These are phyloP conservation scores for Linyphia triangularis DNA, from an alignment of 2,888 invertebrate species.

Conservation along the genomic window DNA sequence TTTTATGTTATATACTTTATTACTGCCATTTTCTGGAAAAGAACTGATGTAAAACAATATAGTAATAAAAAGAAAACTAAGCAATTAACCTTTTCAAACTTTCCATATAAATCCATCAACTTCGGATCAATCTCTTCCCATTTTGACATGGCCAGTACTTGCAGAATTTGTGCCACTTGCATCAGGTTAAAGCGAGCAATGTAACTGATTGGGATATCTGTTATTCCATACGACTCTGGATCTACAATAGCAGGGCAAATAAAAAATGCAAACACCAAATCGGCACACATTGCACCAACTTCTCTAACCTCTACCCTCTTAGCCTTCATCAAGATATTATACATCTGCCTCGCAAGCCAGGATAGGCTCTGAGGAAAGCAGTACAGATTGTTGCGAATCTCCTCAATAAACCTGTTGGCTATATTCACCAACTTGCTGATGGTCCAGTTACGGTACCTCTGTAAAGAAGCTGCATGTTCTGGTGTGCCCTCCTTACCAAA, in stretches of 20 bases:
- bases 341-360: constrained; percentile 94
- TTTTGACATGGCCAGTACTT: constrained; percentile 91
- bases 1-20: too few species aligned
- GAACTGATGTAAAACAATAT: too few species aligned
- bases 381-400: constrained; percentile 90
- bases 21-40: too few species aligned
- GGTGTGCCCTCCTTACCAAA: constrained; percentile 88
- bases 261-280: constrained; percentile 94
- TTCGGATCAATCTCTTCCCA: constrained; percentile 89
- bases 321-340: constrained; percentile 84
- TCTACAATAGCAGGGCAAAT: constrained; percentile 97
- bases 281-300: constrained; percentile 88
- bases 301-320: constrained; percentile 82
- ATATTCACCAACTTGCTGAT: constrained; percentile 89
- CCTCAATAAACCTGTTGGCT: constrained; percentile 89
- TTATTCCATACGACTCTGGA: constrained; percentile 94
- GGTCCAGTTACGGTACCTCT: constrained; percentile 89
- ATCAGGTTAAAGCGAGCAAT: constrained; percentile 90
- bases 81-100: constrained; percentile 88
- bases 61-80: too few species aligned
- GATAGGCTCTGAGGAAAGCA: constrained; percentile 93
- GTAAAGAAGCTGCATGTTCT: constrained; percentile 87
- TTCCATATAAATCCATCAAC: constrained; percentile 87
- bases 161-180: constrained; percentile 92
- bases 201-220: constrained; percentile 91